phyloP scores from a whole-genome alignment of 2,113 vertebrate genomes.

The Caloenas nicobarica region DNA sequence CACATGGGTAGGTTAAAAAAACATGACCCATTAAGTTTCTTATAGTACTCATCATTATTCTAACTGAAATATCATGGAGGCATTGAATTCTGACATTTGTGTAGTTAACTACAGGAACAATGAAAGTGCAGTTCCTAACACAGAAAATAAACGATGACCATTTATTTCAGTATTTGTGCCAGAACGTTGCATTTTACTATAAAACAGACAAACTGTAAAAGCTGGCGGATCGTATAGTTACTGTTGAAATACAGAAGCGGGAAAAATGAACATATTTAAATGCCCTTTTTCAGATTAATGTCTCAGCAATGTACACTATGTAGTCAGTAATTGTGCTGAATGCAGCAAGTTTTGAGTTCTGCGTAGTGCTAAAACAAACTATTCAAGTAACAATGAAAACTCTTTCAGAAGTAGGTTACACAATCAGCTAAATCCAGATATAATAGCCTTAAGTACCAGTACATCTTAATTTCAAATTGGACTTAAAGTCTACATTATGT shows the following conservation, averaged over 20 bases:
- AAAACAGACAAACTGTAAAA: slow-evolving; percentile 67
- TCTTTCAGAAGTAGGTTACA: background rate
- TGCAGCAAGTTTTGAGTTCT: slow-evolving; percentile 14
- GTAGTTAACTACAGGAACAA: slow-evolving; percentile 25
- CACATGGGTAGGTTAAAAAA: background rate
- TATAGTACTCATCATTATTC: slow-evolving; percentile 1
- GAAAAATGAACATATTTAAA: slow-evolving; percentile 47
- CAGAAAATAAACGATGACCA: slow-evolving; percentile 37
- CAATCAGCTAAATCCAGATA: background rate
- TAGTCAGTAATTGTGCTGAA: slow-evolving; percentile 25
- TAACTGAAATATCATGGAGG: slow-evolving; percentile 17
- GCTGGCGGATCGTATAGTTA: slow-evolving; percentile 66
- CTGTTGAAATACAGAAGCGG: slow-evolving; percentile 42
- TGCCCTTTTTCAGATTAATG: slow-evolving; percentile 55
- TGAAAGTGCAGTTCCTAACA: slow-evolving; percentile 30
- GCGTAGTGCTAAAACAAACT: background rate
- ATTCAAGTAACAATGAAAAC: background rate
- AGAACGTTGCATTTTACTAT: slow-evolving; percentile 59
- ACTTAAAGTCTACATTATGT: background rate
- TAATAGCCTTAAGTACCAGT: background rate
- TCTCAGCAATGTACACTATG: slow-evolving; percentile 3
- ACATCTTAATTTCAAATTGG: background rate
- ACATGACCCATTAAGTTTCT: background rate
- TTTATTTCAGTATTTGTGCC: slow-evolving; percentile 60
- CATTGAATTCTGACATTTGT: slow-evolving; percentile 39